Conservation (phyloP, 2,888 invertebrate genomes). For the Deilephila elpenor region DNA sequence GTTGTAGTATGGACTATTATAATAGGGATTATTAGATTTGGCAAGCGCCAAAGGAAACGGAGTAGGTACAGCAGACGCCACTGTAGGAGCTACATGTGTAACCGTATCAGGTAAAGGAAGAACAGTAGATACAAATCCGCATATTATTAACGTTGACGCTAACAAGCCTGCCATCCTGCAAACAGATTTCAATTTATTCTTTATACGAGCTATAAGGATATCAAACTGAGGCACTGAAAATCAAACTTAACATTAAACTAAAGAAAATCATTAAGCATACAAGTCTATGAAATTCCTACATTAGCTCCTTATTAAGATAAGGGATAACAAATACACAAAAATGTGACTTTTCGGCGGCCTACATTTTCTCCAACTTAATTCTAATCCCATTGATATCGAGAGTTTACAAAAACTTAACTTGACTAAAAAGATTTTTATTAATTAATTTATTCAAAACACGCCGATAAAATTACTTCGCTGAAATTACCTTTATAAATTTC, state of each 20-base stretch:
- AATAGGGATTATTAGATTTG: conserved; percentile 34
- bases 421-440: background rate
- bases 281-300: too few relatives aligned
- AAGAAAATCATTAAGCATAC: too few relatives aligned
- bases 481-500: conserved; percentile 30
- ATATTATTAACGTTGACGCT: conserved; percentile 44
- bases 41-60: conserved; percentile 36
- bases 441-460: too few relatives aligned
- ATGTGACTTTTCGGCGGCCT: too few relatives aligned
- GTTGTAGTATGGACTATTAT: conserved; percentile 60
- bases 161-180: conserved; percentile 51
- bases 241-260: too few relatives aligned
- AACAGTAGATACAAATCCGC: conserved; percentile 30
- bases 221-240: background rate
- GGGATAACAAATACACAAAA: too few relatives aligned
- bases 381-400: too few relatives aligned
- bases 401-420: background rate
- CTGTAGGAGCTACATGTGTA: conserved; percentile 36
- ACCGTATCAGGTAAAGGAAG: conserved; percentile 41
- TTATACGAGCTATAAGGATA: background rate
- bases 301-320: too few relatives aligned
- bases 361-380: too few relatives aligned
- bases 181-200: conserved; percentile 23
- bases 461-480: background rate
- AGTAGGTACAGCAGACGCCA: conserved; percentile 41